phyloP scores from a whole-genome alignment of 1,140 invertebrate species.

The Linepithema humile region DNA sequence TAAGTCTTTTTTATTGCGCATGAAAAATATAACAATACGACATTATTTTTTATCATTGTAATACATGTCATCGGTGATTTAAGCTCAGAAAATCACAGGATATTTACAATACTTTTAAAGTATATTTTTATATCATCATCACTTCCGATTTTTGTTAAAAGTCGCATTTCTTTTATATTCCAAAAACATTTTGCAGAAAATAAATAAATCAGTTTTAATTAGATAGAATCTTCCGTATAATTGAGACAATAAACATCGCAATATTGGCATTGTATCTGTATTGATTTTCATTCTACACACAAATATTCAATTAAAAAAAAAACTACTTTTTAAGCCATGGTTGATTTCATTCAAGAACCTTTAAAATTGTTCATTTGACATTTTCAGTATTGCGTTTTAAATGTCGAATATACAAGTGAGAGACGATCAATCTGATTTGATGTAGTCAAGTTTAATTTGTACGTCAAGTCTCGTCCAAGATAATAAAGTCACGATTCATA shows the following conservation, averaged over 20 bases:
- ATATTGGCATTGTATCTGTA: neutral
- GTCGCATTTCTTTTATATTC: neutral
- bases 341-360: neutral
- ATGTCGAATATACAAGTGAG: neutral
- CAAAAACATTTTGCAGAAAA: neutral
- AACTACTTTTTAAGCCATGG: neutral
- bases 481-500: neutral
- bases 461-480: neutral
- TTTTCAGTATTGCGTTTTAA: neutral
- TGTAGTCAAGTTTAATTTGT: neutral
- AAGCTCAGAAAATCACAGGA: neutral
- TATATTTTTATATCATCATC: too few relatives aligned
- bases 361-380: neutral
- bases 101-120: neutral
- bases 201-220: slow-evolving; percentile 1
- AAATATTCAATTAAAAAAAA: neutral
- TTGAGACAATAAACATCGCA: neutral
- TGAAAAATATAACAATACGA: neutral
- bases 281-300: neutral
- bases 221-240: neutral
- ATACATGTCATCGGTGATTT: neutral
- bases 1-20: neutral
- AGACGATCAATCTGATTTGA: neutral
- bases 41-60: neutral
- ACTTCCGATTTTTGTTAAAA: neutral